These are phyloP conservation scores for Erinaceus europaeus DNA, from an alignment of 2,113 vertebrate genomes.

Conservation along the genomic window DNA sequence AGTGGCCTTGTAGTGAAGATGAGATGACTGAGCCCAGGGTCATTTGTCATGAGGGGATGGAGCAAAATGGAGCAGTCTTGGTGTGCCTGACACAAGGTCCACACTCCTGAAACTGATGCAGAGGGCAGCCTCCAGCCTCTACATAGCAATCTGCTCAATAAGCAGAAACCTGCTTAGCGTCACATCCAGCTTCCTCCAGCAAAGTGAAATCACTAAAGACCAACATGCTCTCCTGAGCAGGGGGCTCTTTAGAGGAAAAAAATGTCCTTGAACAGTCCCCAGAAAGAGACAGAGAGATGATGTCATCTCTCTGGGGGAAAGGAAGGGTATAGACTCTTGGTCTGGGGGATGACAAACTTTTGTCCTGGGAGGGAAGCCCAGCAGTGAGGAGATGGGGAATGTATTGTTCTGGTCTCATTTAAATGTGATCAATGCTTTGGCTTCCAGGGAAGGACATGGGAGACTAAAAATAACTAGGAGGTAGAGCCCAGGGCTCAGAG, in stretches of 20 bases:
- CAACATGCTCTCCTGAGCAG: not conserved
- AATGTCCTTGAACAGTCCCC: slow-evolving; percentile 53
- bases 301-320: slow-evolving; percentile 35
- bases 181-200: not conserved
- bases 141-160: not conserved
- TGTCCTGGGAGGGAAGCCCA: slow-evolving; percentile 49
- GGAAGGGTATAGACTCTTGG: not conserved
- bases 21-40: not conserved
- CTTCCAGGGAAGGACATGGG: slow-evolving; percentile 61
- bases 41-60: not conserved
- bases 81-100: not conserved
- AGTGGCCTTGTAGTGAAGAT: not conserved
- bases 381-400: slow-evolving; percentile 36
- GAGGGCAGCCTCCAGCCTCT: not conserved
- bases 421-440: slow-evolving; percentile 75
- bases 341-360: slow-evolving; percentile 69
- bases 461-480: slow-evolving; percentile 75
- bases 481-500: slow-evolving; percentile 55
- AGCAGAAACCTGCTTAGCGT: not conserved
- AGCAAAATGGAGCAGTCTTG: not conserved
- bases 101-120: not conserved
- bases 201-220: not conserved
- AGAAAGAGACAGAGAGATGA: slow-evolving; percentile 36
- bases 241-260: not conserved
- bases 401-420: slow-evolving; percentile 69